Conservation (phyloP, 2,888 invertebrate genomes). For the Barypeithes pellucidus region DNA sequence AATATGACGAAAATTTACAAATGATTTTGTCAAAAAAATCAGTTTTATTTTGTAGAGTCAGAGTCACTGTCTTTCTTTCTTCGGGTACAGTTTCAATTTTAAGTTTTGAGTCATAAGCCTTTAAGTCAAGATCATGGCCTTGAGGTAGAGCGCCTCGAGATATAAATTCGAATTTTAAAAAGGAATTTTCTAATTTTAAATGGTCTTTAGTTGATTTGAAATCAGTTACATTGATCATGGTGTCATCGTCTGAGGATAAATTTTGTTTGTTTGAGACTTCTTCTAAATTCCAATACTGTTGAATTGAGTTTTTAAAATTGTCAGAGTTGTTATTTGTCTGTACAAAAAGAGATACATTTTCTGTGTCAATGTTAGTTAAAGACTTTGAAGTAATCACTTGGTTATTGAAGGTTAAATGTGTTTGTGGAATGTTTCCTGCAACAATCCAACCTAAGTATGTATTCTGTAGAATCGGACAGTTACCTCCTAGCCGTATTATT, state of each 20-base stretch:
- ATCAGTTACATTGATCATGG: conserved; percentile 2
- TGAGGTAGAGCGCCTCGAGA: conserved; percentile 30
- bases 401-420: too few species aligned
- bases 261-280: too few species aligned
- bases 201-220: conserved; percentile 21
- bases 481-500: too few species aligned
- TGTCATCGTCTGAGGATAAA: conserved; percentile 10
- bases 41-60: not conserved
- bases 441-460: too few species aligned
- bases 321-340: too few species aligned
- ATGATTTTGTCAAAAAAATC: not conserved
- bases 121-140: not conserved
- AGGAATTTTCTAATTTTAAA: conserved; percentile 25
- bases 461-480: too few species aligned
- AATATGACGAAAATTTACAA: conserved; percentile 7
- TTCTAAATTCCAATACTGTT: too few species aligned
- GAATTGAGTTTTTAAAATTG: too few species aligned
- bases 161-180: conserved; percentile 18
- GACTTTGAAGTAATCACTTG: too few species aligned
- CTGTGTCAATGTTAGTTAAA: too few species aligned
- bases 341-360: too few species aligned
- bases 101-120: not conserved
- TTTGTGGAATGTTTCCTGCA: too few species aligned
- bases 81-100: not conserved
- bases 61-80: not conserved